A percentile compares a stretch with the other conserved stretches of the same genome.
Evolutionary conservation across 2,113 vertebrate species (phyloP).

Genomic region (Cyphomyrus discorhynchus): DNA sequence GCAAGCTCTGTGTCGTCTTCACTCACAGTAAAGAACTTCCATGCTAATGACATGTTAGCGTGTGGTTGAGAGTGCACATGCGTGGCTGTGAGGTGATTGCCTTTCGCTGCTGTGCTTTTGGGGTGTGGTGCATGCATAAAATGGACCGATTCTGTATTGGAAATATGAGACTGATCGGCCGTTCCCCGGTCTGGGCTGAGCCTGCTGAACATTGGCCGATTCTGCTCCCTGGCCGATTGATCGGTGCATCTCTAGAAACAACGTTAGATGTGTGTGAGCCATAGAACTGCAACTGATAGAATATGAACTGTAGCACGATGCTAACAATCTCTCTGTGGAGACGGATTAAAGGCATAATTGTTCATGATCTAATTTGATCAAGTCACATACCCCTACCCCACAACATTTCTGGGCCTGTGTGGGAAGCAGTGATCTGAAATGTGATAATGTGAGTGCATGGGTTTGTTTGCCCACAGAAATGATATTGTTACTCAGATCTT

Average conservation of each 20-base stretch:
- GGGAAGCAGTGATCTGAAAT: neutral
- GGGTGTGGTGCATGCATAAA: too few species aligned
- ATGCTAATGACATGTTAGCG: too few species aligned
- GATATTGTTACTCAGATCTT: neutral
- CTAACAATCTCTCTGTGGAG: neutral
- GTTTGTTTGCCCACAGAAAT: neutral
- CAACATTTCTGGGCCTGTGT: neutral
- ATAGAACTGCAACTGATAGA: neutral
- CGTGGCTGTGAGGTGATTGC: too few species aligned
- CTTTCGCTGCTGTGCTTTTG: too few species aligned
- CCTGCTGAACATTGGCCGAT: too few species aligned
- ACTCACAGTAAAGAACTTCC: too few species aligned
- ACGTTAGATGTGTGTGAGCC: neutral
- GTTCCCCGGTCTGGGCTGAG: too few species aligned
- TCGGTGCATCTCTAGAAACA: neutral
- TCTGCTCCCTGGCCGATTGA: too few species aligned
- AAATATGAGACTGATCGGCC: too few species aligned
- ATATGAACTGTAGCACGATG: neutral
- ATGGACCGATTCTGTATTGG: too few species aligned
- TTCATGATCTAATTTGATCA: neutral
- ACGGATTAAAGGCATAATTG: neutral
- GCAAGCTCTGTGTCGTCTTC: too few species aligned
- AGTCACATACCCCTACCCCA: neutral
- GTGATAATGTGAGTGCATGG: neutral
- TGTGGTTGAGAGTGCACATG: too few species aligned